Conservation (phyloP, 2,113 vertebrate species). For the Oryzias woworae region DNA sequence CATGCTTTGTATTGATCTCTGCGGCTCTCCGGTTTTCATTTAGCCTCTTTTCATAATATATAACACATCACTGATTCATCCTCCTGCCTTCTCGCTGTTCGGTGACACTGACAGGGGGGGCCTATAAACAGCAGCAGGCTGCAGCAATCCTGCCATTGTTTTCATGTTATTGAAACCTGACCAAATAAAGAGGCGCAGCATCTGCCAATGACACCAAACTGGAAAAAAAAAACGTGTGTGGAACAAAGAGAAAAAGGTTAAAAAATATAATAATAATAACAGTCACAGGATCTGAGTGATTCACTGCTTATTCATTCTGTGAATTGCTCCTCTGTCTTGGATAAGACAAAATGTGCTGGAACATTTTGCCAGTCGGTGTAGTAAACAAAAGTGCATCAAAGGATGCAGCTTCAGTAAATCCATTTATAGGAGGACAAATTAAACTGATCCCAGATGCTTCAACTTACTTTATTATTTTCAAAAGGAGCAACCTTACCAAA, state of each 20-base stretch:
- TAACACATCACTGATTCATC: slow-evolving; percentile 67
- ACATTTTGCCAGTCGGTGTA: slow-evolving; percentile 47
- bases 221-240: slow-evolving; percentile 35
- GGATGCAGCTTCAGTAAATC: slow-evolving; percentile 42
- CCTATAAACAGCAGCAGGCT: slow-evolving; percentile 59
- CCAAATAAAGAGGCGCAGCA: slow-evolving; percentile 62
- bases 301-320: slow-evolving; percentile 53
- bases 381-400: slow-evolving; percentile 56
- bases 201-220: slow-evolving; percentile 65
- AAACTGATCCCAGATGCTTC: slow-evolving; percentile 14
- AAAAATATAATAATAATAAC: slow-evolving; percentile 37
- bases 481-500: slow-evolving; percentile 22
- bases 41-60: slow-evolving; percentile 72
- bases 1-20: slow-evolving; percentile 65
- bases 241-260: slow-evolving; percentile 23
- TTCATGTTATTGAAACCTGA: slow-evolving; percentile 70
- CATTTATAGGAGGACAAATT: slow-evolving; percentile 34
- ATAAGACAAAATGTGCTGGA: slow-evolving; percentile 52
- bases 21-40: slow-evolving; percentile 66
- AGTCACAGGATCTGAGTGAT: slow-evolving; percentile 48
- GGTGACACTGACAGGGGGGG: slow-evolving; percentile 51
- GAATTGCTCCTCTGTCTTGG: slow-evolving; percentile 46
- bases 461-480: slow-evolving; percentile 23
- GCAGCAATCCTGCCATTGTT: slow-evolving; percentile 61
- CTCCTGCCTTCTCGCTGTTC: slow-evolving; percentile 45